These are phyloP conservation scores for Liolophura sinensis DNA, from an alignment of 1,140 invertebrate genomes.

Conservation along the genomic window DNA sequence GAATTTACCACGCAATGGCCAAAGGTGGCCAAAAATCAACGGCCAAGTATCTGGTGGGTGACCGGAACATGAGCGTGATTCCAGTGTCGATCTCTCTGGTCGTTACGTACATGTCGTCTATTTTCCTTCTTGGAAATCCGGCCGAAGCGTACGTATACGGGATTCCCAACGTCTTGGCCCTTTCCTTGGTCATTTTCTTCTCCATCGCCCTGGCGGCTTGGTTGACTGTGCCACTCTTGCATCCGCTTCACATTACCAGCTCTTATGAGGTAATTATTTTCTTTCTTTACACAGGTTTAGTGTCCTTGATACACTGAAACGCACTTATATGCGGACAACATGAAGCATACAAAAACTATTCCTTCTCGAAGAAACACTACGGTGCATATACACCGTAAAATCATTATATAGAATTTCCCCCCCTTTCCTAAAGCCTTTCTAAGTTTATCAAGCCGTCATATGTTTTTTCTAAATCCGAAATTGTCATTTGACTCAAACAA, in stretches of 20 bases:
- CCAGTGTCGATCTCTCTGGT: slow-evolving; percentile 45
- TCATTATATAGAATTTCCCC: too few relatives aligned
- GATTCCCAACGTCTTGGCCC: slow-evolving; percentile 16
- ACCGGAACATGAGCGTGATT: slow-evolving; percentile 54
- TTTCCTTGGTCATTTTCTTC: slow-evolving; percentile 13
- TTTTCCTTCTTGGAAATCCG: slow-evolving; percentile 59
- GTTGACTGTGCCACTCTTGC: slow-evolving; percentile 77
- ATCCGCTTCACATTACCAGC: slow-evolving; percentile 79
- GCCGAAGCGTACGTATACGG: slow-evolving; percentile 45
- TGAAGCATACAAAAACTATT: too few relatives aligned
- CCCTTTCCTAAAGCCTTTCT: too few relatives aligned
- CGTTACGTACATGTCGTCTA: slow-evolving; percentile 47
- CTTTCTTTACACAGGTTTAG: too few relatives aligned
- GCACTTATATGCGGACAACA: too few relatives aligned
- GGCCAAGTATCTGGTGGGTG: slow-evolving; percentile 78
- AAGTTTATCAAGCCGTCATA: too few relatives aligned
- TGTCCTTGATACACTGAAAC: too few relatives aligned
- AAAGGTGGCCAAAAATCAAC: slow-evolving; percentile 86
- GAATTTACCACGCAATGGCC: slow-evolving; percentile 79
- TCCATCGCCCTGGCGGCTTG: too few relatives aligned
- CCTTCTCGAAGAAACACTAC: too few relatives aligned
- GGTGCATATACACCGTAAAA: too few relatives aligned
- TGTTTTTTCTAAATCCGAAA: too few relatives aligned
- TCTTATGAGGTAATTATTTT: slow-evolving; percentile 76
- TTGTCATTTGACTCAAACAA: too few relatives aligned